Base-by-base conservation (phyloP, 2,888 invertebrate genomes). In the Dexiosoma caninum region DNA sequence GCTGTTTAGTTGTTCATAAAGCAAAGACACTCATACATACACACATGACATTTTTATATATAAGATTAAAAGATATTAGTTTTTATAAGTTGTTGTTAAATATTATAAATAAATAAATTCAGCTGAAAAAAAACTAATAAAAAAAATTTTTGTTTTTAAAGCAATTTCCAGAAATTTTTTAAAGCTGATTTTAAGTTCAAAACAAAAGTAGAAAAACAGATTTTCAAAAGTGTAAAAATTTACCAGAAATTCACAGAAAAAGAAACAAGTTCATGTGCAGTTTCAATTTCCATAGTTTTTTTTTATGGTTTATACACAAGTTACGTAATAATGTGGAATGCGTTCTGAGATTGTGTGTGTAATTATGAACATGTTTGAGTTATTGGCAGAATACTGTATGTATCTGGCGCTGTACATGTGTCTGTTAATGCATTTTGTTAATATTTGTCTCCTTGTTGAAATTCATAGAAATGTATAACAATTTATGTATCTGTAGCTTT, bases 111-210 rank as follows among this genome's bases (percentile, higher is more conserved):
- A n/a, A n/a, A n/a, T n/a, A n/a, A n/a, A n/a, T n/a, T n/a, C n/a
- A n/a, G n/a, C n/a, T n/a, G n/a, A n/a, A n/a, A n/a, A n/a, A n/a
- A n/a, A n/a, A n/a, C n/a, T n/a, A n/a, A n/a, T n/a, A n/a, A n/a
- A n/a, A n/a, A n/a, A n/a, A n/a, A n/a, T n/a, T n/a, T n/a, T n/a
- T n/a, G n/a, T n/a, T n/a, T n/a, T n/a, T n/a, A n/a, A n/a, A n/a
- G n/a, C n/a, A n/a, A n/a, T n/a, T n/a, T n/a, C n/a, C n/a, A n/a
- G n/a, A n/a, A n/a, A 35, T 35, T 51, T 70, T 81, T 49, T 55
- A 62, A 67, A 76, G 66, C 76, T 76, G 80, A 80, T 67, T 76
- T 76, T 49, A 71, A 67, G 72, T 77, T 77, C 77, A 76, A 76
- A 32, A 35, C 35, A 19, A 64, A 30, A 51, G 44, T 12, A 14